A percentile compares a stretch with the other conserved stretches of the same genome.
Evolutionary conservation across 2,797 vertebrate species (phyloP).

Genomic region (Iguana delicatissima): DNA sequence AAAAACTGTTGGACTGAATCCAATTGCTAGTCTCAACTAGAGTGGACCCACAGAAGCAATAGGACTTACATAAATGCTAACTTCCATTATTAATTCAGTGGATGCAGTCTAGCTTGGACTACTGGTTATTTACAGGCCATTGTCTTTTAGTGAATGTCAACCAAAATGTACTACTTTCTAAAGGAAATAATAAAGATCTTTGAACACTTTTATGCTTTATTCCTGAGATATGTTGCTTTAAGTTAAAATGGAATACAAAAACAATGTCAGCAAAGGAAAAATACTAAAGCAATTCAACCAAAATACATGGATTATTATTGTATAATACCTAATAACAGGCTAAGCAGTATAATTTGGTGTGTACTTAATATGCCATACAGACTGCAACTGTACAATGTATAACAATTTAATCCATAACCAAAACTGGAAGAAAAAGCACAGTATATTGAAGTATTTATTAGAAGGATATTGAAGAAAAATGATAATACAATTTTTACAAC

Average conservation of each 20-base stretch:
- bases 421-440: not conserved
- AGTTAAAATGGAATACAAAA: not conserved
- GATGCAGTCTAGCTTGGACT: too few relatives aligned
- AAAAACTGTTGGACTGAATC: not conserved
- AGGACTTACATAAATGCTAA: too few relatives aligned
- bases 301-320: not conserved
- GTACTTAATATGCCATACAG: not conserved
- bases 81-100: too few relatives aligned
- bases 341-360: not conserved
- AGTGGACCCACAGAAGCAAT: too few relatives aligned
- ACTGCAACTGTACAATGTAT: not conserved
- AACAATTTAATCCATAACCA: not conserved
- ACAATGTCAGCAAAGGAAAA: not conserved
- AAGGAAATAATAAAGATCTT: not conserved
- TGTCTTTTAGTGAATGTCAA: not conserved
- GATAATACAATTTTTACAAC: not conserved
- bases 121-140: not conserved
- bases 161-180: not conserved
- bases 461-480: not conserved
- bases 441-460: not conserved
- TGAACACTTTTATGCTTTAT: not conserved
- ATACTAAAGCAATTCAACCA: not conserved
- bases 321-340: not conserved
- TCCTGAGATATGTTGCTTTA: not conserved
- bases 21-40: too few relatives aligned